Evolutionary conservation across 1,140 invertebrate genomes (phyloP).

Genomic region (Cydia strobilella): DNA sequence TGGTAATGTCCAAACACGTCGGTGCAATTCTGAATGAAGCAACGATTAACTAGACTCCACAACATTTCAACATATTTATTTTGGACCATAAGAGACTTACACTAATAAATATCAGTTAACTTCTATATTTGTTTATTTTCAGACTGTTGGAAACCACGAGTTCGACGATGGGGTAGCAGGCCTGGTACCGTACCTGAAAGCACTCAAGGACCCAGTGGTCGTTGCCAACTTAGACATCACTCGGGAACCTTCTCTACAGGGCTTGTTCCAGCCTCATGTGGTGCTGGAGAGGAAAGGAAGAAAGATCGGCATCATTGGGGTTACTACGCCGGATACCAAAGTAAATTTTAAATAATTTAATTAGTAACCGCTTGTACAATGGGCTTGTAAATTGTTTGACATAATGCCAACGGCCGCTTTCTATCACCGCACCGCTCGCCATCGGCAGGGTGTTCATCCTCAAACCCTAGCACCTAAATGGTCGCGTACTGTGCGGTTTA

Average conservation of each 20-base stretch:
- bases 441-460: too few relatives aligned
- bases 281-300: conserved; percentile 82
- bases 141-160: conserved; percentile 94
- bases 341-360: conserved; percentile 38
- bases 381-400: too few relatives aligned
- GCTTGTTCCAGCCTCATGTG: conserved; percentile 82
- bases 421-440: too few relatives aligned
- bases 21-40: too few relatives aligned
- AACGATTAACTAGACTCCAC: too few relatives aligned
- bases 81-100: too few relatives aligned
- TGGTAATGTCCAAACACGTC: too few relatives aligned
- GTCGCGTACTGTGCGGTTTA: too few relatives aligned
- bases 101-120: neutral
- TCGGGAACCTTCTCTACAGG: conserved; percentile 84
- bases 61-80: too few relatives aligned
- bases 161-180: conserved; percentile 90
- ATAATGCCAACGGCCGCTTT: too few relatives aligned
- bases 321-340: conserved; percentile 81
- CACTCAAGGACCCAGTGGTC: conserved; percentile 84
- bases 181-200: conserved; percentile 86
- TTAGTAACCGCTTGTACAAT: too few relatives aligned
- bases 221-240: conserved; percentile 88
- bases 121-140: conserved; percentile 40
- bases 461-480: too few relatives aligned
- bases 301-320: conserved; percentile 91